phyloP scores from a whole-genome alignment of 2,888 invertebrate species.

The Trichopoda pennipes region DNA sequence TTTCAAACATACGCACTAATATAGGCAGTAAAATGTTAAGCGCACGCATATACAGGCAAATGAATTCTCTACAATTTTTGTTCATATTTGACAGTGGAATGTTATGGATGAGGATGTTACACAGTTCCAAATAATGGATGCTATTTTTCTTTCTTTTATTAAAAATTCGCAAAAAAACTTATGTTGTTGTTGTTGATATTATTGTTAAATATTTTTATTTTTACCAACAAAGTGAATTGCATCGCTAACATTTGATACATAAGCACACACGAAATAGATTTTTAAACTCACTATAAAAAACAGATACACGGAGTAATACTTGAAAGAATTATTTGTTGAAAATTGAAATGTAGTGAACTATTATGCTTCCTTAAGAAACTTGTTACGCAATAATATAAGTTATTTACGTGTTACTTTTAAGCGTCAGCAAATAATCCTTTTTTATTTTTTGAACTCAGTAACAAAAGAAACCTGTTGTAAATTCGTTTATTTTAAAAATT shows the following conservation, averaged over 20 bases:
- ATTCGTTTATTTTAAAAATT: too few species aligned
- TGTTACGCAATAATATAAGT: too few species aligned
- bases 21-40: constrained; percentile 8
- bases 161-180: constrained; percentile 64
- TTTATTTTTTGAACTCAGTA: too few species aligned
- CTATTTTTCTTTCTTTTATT: constrained; percentile 64
- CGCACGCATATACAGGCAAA: constrained; percentile 17
- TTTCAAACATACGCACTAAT: constrained; percentile 57
- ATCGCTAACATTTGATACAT: constrained; percentile 72
- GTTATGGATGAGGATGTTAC: constrained; percentile 5
- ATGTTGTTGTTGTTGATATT: constrained; percentile 21
- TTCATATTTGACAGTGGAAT: constrained; percentile 4
- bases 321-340: constrained; percentile 23
- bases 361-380: too few species aligned
- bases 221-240: constrained; percentile 65
- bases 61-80: constrained; percentile 50
- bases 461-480: too few species aligned
- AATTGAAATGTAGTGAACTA: background rate
- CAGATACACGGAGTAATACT: background rate
- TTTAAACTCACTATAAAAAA: background rate
- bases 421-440: too few species aligned
- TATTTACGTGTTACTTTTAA: too few species aligned
- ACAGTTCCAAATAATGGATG: constrained; percentile 50
- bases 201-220: constrained; percentile 58
- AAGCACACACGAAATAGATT: constrained; percentile 37